These are phyloP conservation scores for Sebastes oblongus DNA, from an alignment of 2,797 vertebrate genomes.

Conservation along the genomic window DNA sequence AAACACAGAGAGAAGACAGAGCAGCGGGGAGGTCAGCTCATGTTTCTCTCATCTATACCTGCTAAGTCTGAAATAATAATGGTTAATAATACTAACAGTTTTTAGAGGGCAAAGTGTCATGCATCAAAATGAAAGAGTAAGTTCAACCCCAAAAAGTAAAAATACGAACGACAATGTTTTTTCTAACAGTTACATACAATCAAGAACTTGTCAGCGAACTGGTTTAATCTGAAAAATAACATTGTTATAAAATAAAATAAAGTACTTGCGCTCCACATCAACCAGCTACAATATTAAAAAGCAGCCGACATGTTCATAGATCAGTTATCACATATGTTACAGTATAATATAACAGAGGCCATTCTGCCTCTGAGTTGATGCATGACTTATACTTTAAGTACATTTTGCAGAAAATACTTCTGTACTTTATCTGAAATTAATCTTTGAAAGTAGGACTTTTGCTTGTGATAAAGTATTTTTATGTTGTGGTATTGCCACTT, in stretches of 20 bases:
- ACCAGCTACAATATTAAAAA: too few species aligned
- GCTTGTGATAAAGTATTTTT: neutral
- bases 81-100: neutral
- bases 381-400: too few species aligned
- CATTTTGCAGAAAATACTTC: too few species aligned
- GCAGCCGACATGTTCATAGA: too few species aligned
- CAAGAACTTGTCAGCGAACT: neutral
- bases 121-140: neutral
- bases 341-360: too few species aligned
- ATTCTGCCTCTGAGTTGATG: too few species aligned
- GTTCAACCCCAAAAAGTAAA: neutral
- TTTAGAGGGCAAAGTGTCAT: neutral
- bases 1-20: constrained; percentile 7
- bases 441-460: neutral
- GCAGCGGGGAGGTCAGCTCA: neutral
- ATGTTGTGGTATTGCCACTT: neutral
- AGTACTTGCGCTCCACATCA: too few species aligned
- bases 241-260: too few species aligned
- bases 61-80: neutral
- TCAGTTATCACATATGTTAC: too few species aligned
- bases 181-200: neutral
- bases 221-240: neutral
- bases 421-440: too few species aligned
- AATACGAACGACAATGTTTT: neutral
- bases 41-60: neutral